Evolutionary conservation across 2,888 invertebrate species (phyloP).

Genomic region (Thereva unica): DNA sequence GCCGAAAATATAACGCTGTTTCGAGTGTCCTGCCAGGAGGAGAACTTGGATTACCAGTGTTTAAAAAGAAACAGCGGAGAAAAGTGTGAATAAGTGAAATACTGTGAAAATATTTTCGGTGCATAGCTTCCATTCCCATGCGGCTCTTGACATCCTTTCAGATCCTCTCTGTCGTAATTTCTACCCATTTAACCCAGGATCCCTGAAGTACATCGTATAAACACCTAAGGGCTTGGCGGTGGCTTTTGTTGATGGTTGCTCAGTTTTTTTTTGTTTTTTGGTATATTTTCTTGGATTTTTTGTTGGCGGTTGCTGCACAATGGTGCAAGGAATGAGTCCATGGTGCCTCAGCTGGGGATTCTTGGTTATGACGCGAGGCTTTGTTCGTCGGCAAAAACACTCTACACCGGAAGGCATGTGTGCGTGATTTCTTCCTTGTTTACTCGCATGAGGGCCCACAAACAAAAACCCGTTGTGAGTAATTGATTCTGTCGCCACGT

Average conservation of each 20-base stretch:
- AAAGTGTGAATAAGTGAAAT: slow-evolving; percentile 29
- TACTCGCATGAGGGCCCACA: slow-evolving; percentile 34
- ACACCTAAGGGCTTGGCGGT: slow-evolving; percentile 20
- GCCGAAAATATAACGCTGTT: not conserved
- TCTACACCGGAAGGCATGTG: slow-evolving; percentile 28
- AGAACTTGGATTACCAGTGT: slow-evolving; percentile 41
- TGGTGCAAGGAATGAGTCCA: slow-evolving; percentile 8
- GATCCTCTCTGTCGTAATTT: slow-evolving; percentile 3
- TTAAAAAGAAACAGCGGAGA: slow-evolving; percentile 6
- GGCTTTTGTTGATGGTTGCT: slow-evolving; percentile 28
- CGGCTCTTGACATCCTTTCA: not conserved
- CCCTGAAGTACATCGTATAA: not conserved
- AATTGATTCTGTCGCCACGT: slow-evolving; percentile 26
- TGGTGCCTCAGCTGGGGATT: not conserved
- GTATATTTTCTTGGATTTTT: not conserved
- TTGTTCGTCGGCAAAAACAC: not conserved
- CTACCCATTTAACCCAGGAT: not conserved
- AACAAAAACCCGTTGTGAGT: slow-evolving; percentile 24
- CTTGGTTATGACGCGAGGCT: no score
- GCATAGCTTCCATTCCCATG: not conserved
- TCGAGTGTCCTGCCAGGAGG: slow-evolving; percentile 12
- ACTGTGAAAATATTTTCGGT: slow-evolving; percentile 6
- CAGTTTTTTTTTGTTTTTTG: slow-evolving; percentile 13
- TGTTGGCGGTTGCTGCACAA: not conserved
- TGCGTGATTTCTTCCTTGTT: slow-evolving; percentile 33